Base-by-base conservation (phyloP, 2,113 vertebrate genomes). In the Cavia porcellus region DNA sequence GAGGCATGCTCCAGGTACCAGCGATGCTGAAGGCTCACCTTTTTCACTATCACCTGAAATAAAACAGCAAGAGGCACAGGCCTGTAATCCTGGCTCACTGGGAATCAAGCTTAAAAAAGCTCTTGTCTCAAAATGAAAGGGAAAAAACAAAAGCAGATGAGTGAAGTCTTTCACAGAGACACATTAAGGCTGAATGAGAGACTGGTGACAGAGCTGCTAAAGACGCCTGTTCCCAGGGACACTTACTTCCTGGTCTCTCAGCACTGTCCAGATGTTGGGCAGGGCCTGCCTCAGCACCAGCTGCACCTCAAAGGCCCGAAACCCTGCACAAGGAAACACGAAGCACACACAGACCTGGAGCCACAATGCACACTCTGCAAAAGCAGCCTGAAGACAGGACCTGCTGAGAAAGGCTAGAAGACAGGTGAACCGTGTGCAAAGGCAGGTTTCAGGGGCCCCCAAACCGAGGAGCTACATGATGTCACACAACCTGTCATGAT, bases 11-110 rank as follows among this genome's bases (percentile, higher is more conserved):
- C 98, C 2, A 99, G 98, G 38, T 95, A 95, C 96, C 4, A 96
- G 25, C 98, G 98, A 3, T 86, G 89, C 30, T 97, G 91, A 0
- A 22, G 86, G 45, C 92, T 98, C 89, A 99, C 98, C 92, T 99
- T 99, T 97, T 98, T 98, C 92, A 99, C 99, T 15, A 97, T 24
- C 17, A 99, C 93, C 99, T 99, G 94, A 7, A 62, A 81, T 4
- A 92, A 59, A 75, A 0, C 12, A 86, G 32, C 2, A 61, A 55
- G n/a, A 68, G 50, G 55, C 85, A 13, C 5, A 13, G 0, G 28
- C 66, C 70, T 30, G 0, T 12, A 5, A 7, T 1, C 52, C 83
- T 14, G 7, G 52, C 17, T 5, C 24, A 11, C 30, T 3, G 28
- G 61, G n/a, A n/a, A 57, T 0, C 1, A 25, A 20, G 89, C n/a